Conservation (phyloP, 2,888 invertebrate genomes). For the Epirrhoe alternata region DNA sequence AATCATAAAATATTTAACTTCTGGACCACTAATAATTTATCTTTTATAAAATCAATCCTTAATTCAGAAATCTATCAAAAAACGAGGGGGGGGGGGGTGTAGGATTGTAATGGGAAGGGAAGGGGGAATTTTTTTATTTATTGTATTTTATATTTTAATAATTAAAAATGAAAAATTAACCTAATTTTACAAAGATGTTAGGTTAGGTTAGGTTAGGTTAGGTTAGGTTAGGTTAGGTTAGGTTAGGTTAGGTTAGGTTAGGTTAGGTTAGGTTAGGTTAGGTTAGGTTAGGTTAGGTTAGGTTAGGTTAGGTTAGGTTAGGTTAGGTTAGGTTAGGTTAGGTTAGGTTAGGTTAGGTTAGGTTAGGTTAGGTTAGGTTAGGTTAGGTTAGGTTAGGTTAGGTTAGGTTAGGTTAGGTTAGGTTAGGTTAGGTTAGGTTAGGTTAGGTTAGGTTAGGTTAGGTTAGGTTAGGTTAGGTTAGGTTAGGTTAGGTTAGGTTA, state of each 20-base stretch:
- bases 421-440: conserved; percentile 21
- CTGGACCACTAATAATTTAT: too few species aligned
- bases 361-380: conserved; percentile 32
- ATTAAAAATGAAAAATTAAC: too few species aligned
- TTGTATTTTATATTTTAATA: too few species aligned
- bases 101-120: too few species aligned
- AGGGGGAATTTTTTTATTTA: too few species aligned
- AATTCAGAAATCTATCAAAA: too few species aligned
- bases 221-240: conserved; percentile 29
- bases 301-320: conserved; percentile 26
- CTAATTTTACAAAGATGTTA: too few species aligned
- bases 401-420: conserved; percentile 41
- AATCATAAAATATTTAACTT: too few species aligned
- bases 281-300: conserved; percentile 32
- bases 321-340: conserved; percentile 25
- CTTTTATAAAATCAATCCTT: too few species aligned
- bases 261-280: conserved; percentile 35
- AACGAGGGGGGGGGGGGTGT: too few species aligned
- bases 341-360: conserved; percentile 30
- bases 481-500: conserved; percentile 28
- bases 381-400: conserved; percentile 40
- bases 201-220: conserved; percentile 30
- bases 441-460: conserved; percentile 29
- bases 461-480: conserved; percentile 35
- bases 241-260: conserved; percentile 36